Evolutionary conservation across 2,888 invertebrate genomes (phyloP).

Genomic region (Sacculina carcini): DNA sequence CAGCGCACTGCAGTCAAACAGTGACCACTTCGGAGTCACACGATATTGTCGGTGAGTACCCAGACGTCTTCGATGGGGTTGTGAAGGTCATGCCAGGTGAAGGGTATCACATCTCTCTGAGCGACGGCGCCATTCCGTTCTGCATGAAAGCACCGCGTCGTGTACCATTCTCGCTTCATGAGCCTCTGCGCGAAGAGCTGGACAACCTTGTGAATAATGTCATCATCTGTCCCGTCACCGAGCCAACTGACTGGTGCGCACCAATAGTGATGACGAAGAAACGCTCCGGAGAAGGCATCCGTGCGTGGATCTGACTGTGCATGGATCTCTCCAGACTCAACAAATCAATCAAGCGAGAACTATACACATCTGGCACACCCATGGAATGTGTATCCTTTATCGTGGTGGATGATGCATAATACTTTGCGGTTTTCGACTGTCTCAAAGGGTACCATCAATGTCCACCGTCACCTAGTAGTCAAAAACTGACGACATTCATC

Average conservation of each 20-base stretch:
- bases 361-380: background rate
- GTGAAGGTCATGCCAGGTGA: background rate
- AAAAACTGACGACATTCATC: slow-evolving; percentile 5
- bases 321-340: slow-evolving; percentile 5
- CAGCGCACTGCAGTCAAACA: too few species aligned
- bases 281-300: too few species aligned
- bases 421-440: slow-evolving; percentile 5
- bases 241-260: slow-evolving; percentile 7
- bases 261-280: too few species aligned
- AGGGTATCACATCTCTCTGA: background rate
- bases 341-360: background rate
- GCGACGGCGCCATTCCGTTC: background rate
- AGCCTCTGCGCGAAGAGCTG: background rate
- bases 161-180: background rate
- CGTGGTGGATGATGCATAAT: background rate
- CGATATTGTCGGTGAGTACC: too few species aligned
- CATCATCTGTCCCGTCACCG: slow-evolving; percentile 2
- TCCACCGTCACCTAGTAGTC: background rate
- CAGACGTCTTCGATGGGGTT: background rate
- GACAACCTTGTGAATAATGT: background rate
- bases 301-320: too few species aligned
- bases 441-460: slow-evolving; percentile 5
- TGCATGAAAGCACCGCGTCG: background rate
- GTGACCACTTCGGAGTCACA: too few species aligned
- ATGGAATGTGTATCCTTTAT: background rate